Evolutionary conservation across 2,888 invertebrate species (phyloP).

Genomic region (Brachyopa scutellaris): DNA sequence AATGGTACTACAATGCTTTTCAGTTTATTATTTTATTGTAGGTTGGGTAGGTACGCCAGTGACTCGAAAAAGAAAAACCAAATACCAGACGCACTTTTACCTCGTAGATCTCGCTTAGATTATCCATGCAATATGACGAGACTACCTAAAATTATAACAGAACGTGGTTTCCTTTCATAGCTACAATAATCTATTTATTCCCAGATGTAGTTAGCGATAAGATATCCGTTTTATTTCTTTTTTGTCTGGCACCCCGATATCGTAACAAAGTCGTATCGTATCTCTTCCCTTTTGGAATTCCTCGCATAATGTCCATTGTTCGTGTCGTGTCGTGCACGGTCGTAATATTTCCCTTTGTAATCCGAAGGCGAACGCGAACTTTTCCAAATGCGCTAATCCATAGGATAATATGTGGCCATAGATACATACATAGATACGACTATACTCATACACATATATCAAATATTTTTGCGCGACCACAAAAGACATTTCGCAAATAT

Average conservation of each 20-base stretch:
- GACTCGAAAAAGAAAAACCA: too few species aligned
- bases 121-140: conserved; percentile 22
- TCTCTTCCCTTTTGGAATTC: conserved; percentile 39
- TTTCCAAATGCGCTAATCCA: conserved; percentile 59
- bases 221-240: conserved; percentile 52
- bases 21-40: too few species aligned
- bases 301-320: conserved; percentile 40
- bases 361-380: conserved; percentile 38
- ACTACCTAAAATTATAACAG: conserved; percentile 39
- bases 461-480: conserved; percentile 59
- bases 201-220: conserved; percentile 58
- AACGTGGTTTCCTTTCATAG: conserved; percentile 30
- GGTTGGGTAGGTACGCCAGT: too few species aligned
- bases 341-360: conserved; percentile 38
- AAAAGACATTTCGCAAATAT: conserved; percentile 49
- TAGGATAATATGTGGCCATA: conserved; percentile 40
- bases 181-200: conserved; percentile 25
- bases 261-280: conserved; percentile 49
- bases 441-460: conserved; percentile 53
- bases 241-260: conserved; percentile 37
- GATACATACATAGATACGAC: too few species aligned
- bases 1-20: too few species aligned
- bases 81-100: conserved; percentile 18
- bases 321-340: conserved; percentile 7
- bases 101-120: conserved; percentile 40